A percentile compares a stretch with the other conserved stretches of the same genome.
phyloP scores from a whole-genome alignment of 2,113 vertebrate species.

The Candoia aspera region DNA sequence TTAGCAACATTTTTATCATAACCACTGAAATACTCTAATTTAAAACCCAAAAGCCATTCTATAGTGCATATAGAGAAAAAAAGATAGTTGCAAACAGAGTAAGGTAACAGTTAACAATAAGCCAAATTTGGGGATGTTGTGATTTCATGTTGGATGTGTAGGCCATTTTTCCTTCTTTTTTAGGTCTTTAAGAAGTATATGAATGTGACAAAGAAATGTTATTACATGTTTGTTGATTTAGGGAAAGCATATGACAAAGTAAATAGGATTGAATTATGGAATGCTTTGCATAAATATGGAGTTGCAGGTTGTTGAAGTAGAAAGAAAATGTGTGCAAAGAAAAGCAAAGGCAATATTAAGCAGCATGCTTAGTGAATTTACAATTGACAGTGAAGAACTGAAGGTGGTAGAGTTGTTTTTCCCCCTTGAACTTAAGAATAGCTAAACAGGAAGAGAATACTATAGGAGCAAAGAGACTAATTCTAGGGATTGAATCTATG shows the following conservation, averaged over 20 bases:
- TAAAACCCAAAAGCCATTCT: conserved; percentile 1
- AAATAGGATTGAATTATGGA: background rate
- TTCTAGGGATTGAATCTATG: background rate
- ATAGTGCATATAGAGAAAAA: background rate
- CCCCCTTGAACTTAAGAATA: background rate
- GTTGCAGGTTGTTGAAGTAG: background rate
- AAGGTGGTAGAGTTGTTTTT: background rate
- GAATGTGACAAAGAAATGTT: background rate
- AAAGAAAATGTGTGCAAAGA: background rate
- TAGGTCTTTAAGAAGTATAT: background rate
- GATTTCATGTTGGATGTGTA: background rate
- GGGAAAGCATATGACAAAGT: background rate
- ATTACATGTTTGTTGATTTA: background rate
- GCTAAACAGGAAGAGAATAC: background rate
- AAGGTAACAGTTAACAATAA: background rate
- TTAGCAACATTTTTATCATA: background rate
- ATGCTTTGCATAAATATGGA: background rate
- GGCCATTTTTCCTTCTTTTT: background rate
- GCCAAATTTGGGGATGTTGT: background rate
- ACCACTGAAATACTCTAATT: background rate
- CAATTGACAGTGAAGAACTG: background rate
- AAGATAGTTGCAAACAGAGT: background rate
- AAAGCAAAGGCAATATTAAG: background rate
- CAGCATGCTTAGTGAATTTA: background rate
- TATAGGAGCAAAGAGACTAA: background rate